Base-by-base conservation (phyloP, 2,888 invertebrate species). In the Buathra laborator region DNA sequence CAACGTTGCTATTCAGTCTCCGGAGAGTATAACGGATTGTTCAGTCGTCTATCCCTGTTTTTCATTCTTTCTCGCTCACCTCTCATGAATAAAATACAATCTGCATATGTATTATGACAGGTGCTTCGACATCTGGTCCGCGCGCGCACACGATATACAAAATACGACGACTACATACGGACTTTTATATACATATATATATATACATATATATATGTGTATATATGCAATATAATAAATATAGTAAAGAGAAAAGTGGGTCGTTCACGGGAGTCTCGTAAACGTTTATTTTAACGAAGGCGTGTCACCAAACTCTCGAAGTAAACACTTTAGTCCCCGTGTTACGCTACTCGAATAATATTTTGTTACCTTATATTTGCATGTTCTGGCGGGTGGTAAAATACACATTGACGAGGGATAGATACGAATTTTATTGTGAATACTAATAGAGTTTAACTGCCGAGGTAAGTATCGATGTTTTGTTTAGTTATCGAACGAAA, bases 81-180 rank as follows among this genome's bases (percentile, higher is more conserved):
- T 29, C 24, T 81, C 81, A 70, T 76, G 84, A 81, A 84, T 84
- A 84, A 84, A 84, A 84, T 75, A 77, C 81, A 84, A 84, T 84
- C 76, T 77, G 77, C 84, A 81, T 81, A 81, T 84, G 81, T 77
- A 84, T 84, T 77, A 74, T 77, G 76, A 81, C 84, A 81, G 84
- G 84, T 84, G 84, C 81, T 81, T 81, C 81, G 76, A 84, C 84
- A 84, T 84, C 81, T 81, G 84, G 84, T 66, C 43, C 72, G 48
- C 81, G 79, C 59, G 62, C 67, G 67, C 37, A 51, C 24, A 14
- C 24, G 59, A 59, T 53, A 19, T 16, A 53, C 53, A 9, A 16
- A 53, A 19, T 16, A 37, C 37, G 37, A 37, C 7, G 37, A 37
- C 37, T 37, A 37, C 37, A 7, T 9, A 9, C 37, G 37, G 6